These are phyloP conservation scores for Glaucidium brasilianum DNA, from an alignment of 2,113 vertebrate species.

Conservation along the genomic window DNA sequence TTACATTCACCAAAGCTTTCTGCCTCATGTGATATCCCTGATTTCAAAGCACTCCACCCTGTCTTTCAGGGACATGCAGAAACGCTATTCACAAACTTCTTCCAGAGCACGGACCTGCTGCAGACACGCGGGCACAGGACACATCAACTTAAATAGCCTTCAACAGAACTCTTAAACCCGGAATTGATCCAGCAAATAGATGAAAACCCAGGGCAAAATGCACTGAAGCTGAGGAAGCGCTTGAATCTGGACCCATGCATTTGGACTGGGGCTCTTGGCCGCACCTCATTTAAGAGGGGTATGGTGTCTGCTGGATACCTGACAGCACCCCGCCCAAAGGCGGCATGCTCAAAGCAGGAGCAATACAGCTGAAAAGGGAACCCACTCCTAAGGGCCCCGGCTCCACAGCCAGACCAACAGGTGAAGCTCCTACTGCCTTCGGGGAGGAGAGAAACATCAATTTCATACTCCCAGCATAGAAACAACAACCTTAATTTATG, in stretches of 20 bases:
- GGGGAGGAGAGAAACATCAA: neutral
- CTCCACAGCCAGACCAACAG: neutral
- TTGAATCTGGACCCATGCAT: neutral
- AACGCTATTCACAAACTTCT: neutral
- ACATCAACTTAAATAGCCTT: neutral
- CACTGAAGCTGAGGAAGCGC: neutral
- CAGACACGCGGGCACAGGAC: neutral
- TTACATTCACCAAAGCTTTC: neutral
- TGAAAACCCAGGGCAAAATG: neutral
- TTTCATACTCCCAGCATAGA: rapidly evolving
- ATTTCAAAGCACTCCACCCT: neutral
- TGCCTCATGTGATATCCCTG: neutral
- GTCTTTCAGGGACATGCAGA: neutral
- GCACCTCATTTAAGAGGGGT: neutral
- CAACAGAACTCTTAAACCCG: neutral
- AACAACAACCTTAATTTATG: neutral
- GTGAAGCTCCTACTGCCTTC: neutral
- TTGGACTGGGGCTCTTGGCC: neutral
- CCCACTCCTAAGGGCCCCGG: rapidly evolving
- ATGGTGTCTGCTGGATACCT: neutral
- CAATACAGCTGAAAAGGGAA: neutral
- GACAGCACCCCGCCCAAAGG: neutral
- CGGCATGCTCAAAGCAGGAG: neutral
- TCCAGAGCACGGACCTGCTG: neutral
- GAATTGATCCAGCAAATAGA: rapidly evolving